Conservation (phyloP, 2,797 vertebrate genomes). For the Kryptopterus vitreolus region DNA sequence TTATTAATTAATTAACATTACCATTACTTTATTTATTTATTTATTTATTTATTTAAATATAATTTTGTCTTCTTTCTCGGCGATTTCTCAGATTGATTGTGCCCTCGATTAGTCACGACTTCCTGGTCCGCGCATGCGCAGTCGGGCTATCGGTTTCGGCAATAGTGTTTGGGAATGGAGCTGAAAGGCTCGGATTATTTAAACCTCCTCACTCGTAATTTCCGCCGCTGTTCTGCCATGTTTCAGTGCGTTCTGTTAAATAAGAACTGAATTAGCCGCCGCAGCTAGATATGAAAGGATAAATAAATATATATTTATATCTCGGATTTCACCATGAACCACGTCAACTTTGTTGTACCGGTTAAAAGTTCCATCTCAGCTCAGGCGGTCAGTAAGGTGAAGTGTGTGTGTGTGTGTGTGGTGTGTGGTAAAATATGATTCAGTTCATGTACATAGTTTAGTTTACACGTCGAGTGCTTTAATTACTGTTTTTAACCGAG, state of each 20-base stretch:
- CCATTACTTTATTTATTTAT: too few species aligned
- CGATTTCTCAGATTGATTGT: not conserved
- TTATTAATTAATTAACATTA: too few species aligned
- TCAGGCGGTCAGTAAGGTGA: conserved; percentile 15
- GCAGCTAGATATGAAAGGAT: too few species aligned
- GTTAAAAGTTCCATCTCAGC: conserved; percentile 30
- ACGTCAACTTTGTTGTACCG: conserved; percentile 31
- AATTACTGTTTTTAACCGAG: not conserved
- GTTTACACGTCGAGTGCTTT: too few species aligned
- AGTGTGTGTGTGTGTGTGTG: not conserved
- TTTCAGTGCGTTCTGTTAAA: not conserved
- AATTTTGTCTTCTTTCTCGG: not conserved
- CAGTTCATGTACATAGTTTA: too few species aligned
- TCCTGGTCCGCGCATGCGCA: conserved; percentile 25
- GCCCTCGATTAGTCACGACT: conserved; percentile 32
- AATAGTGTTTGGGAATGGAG: conserved; percentile 19
- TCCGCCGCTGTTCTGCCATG: too few species aligned
- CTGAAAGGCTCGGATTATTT: not conserved
- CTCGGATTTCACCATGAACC: not conserved
- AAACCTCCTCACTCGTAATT: not conserved
- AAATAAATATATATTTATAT: not conserved
- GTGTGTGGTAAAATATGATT: not conserved
- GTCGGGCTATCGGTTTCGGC: not conserved
- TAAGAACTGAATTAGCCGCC: not conserved
- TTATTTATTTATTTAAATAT: not conserved